Evolutionary conservation across 2,888 invertebrate genomes (phyloP).

Genomic region (Macropis europaea): DNA sequence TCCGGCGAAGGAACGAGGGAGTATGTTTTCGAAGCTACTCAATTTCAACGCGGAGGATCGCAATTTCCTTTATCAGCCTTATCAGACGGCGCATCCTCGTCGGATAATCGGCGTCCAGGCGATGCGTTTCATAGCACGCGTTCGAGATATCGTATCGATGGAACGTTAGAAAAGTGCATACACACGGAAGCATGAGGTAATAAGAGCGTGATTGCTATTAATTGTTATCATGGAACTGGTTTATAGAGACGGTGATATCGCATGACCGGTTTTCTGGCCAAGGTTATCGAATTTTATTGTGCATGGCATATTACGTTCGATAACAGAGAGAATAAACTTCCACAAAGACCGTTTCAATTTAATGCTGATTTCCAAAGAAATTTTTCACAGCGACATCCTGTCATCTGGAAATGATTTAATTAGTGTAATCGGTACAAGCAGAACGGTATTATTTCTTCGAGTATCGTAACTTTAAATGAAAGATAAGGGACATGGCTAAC

Average conservation of each 20-base stretch:
- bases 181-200: background rate
- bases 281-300: conserved; percentile 5
- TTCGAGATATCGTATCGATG: background rate
- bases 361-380: too few species aligned
- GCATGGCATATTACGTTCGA: background rate
- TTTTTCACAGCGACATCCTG: too few species aligned
- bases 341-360: too few species aligned
- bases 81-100: conserved; percentile 31
- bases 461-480: too few species aligned
- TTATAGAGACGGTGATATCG: background rate
- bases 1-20: conserved; percentile 11
- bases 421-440: too few species aligned
- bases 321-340: background rate
- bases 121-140: conserved; percentile 7
- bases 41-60: conserved; percentile 50
- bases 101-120: conserved; percentile 22
- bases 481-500: too few species aligned
- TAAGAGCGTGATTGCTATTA: background rate
- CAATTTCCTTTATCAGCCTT: conserved; percentile 54
- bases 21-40: conserved; percentile 51
- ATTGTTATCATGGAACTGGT: background rate
- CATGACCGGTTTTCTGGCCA: background rate
- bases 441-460: too few species aligned
- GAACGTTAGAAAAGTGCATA: background rate
- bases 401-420: too few species aligned